Evolutionary conservation across 2,888 invertebrate genomes (phyloP).

Genomic region (Sturmia bella): DNA sequence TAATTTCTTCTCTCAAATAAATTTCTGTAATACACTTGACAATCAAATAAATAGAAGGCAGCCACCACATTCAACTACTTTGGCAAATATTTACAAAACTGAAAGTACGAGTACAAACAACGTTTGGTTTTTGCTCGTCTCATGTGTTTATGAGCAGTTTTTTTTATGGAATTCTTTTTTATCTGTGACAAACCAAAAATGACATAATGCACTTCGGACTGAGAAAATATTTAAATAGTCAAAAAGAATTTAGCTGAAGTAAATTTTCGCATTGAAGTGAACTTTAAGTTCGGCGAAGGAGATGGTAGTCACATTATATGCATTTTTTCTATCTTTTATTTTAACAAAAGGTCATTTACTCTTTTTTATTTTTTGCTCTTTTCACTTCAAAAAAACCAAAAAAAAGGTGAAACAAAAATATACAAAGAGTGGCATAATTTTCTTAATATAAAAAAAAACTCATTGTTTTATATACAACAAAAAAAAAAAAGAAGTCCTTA

Average conservation of each 20-base stretch:
- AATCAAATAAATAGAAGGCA: slow-evolving; percentile 23
- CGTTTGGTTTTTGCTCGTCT: not conserved
- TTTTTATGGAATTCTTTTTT: not conserved
- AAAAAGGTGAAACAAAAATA: not conserved
- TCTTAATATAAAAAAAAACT: not conserved
- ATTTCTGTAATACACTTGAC: slow-evolving; percentile 35
- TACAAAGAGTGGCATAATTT: not conserved
- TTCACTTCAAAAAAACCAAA: not conserved
- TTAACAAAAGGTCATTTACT: too few relatives aligned
- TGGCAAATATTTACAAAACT: not conserved
- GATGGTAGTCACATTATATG: too few relatives aligned
- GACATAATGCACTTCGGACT: slow-evolving; percentile 78
- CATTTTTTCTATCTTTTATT: too few relatives aligned
- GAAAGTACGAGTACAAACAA: too few relatives aligned
- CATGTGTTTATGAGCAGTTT: not conserved
- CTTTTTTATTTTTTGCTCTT: too few relatives aligned
- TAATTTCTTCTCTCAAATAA: not conserved
- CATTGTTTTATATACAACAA: not conserved
- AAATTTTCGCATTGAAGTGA: too few relatives aligned
- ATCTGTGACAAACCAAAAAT: slow-evolving; percentile 71
- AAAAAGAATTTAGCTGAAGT: too few relatives aligned
- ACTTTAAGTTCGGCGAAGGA: too few relatives aligned
- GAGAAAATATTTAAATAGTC: slow-evolving; percentile 37
- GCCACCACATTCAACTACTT: slow-evolving; percentile 11
- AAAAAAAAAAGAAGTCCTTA: slow-evolving; percentile 33